These are phyloP conservation scores for Platyscapa corneri DNA, from an alignment of 1,140 invertebrate genomes.

Conservation along the genomic window DNA sequence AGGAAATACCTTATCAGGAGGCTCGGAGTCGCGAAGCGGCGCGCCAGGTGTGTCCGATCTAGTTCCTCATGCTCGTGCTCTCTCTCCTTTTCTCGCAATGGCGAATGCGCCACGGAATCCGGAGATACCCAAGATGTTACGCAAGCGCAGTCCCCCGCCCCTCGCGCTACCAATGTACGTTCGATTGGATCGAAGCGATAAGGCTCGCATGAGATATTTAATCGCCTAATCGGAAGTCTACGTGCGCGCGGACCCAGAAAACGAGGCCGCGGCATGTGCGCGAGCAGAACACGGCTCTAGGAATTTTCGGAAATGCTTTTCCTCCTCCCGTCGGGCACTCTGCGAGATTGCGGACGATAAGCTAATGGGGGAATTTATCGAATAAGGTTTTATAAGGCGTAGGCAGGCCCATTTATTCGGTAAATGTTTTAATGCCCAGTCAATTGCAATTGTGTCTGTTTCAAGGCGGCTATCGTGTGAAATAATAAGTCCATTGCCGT, in stretches of 20 bases:
- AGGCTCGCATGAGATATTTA: constrained; percentile 22
- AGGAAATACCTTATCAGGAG: constrained; percentile 10
- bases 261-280: no score
- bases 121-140: constrained; percentile 12
- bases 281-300: no score
- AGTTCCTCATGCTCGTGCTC: not conserved
- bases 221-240: constrained; percentile 24
- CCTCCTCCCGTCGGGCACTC: not conserved
- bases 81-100: not conserved
- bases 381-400: not conserved
- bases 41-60: not conserved
- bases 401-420: not conserved
- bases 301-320: constrained; percentile 24
- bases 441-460: not conserved
- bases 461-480: constrained; percentile 5
- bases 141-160: not conserved
- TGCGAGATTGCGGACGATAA: not conserved
- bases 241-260: not conserved
- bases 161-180: no score
- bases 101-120: constrained; percentile 2
- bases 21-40: no score
- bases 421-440: not conserved
- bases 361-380: not conserved
- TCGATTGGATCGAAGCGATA: constrained; percentile 23
- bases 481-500: constrained; percentile 18